Evolutionary conservation across 1,140 invertebrate genomes (phyloP).

Genomic region (Drosophila varians): DNA sequence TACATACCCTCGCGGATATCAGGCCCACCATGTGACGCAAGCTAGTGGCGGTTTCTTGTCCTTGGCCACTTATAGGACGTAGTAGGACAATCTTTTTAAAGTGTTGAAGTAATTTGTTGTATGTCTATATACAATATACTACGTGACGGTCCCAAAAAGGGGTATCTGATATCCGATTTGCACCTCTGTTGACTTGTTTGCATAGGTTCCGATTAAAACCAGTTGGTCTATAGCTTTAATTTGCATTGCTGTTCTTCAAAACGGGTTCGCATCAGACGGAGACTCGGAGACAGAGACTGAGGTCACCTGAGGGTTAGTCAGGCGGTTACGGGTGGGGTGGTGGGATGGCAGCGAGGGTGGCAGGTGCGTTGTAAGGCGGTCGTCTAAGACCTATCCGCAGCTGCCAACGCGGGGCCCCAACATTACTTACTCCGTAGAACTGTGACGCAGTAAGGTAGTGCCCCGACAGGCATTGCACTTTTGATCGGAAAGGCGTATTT

Average conservation of each 20-base stretch:
- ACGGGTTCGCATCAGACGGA: conserved; percentile 42
- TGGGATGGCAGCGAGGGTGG: background rate
- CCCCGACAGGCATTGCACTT: conserved; percentile 27
- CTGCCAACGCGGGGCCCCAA: conserved; percentile 14
- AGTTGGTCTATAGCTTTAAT: conserved; percentile 73
- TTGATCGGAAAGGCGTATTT: conserved; percentile 52
- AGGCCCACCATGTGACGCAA: no score
- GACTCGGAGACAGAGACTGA: conserved; percentile 1
- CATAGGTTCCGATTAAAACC: conserved; percentile 61
- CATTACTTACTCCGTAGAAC: conserved; percentile 19
- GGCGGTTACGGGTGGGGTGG: background rate
- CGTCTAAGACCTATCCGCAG: conserved; percentile 24
- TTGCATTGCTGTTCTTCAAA: conserved; percentile 62
- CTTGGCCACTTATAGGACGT: no score
- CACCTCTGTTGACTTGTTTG: conserved; percentile 8
- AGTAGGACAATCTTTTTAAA: background rate
- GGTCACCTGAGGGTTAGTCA: conserved; percentile 9
- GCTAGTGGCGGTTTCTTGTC: no score
- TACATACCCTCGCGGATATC: background rate
- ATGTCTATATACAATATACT: no score
- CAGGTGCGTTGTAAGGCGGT: conserved; percentile 6
- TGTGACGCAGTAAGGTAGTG: conserved; percentile 30
- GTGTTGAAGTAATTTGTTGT: no score
- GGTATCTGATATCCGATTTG: background rate
- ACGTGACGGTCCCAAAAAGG: no score